Evolutionary conservation across 2,888 invertebrate genomes (phyloP).

Genomic region (Synergus japonicus): DNA sequence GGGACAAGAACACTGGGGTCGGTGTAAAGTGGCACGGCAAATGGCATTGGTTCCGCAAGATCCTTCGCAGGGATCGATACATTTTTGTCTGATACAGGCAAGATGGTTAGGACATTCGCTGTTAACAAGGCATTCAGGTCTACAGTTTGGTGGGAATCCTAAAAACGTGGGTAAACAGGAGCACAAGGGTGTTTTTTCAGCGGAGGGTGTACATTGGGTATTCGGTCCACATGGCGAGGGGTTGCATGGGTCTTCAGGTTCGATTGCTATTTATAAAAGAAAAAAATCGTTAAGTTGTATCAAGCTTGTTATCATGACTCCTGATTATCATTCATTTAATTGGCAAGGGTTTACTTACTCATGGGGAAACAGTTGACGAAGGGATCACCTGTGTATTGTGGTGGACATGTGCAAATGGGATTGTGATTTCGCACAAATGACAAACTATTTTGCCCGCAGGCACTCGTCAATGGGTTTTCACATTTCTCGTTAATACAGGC

Average conservation of each 20-base stretch:
- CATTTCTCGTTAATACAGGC: slow-evolving; percentile 81
- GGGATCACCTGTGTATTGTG: slow-evolving; percentile 80
- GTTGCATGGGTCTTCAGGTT: slow-evolving; percentile 64
- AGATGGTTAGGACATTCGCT: slow-evolving; percentile 82
- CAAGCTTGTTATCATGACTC: background rate
- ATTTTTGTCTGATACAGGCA: slow-evolving; percentile 83
- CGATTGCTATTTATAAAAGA: slow-evolving; percentile 44
- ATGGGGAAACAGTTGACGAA: slow-evolving; percentile 85
- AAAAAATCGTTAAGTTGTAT: background rate
- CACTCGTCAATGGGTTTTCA: slow-evolving; percentile 79
- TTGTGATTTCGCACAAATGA: slow-evolving; percentile 81
- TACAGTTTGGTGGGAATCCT: slow-evolving; percentile 88
- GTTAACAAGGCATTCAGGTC: slow-evolving; percentile 86
- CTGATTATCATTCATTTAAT: background rate
- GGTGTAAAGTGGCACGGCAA: slow-evolving; percentile 83
- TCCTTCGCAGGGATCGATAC: slow-evolving; percentile 83
- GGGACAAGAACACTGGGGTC: slow-evolving; percentile 83
- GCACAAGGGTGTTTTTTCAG: slow-evolving; percentile 81
- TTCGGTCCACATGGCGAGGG: slow-evolving; percentile 82
- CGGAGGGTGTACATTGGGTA: slow-evolving; percentile 66
- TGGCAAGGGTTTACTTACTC: slow-evolving; percentile 83
- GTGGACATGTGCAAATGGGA: slow-evolving; percentile 81
- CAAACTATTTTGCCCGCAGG: slow-evolving; percentile 80
- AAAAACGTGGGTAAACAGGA: slow-evolving; percentile 84
- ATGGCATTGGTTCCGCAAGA: slow-evolving; percentile 82